Base-by-base conservation (phyloP, 2,113 vertebrate genomes). In the Andinoacara biseriatus region DNA sequence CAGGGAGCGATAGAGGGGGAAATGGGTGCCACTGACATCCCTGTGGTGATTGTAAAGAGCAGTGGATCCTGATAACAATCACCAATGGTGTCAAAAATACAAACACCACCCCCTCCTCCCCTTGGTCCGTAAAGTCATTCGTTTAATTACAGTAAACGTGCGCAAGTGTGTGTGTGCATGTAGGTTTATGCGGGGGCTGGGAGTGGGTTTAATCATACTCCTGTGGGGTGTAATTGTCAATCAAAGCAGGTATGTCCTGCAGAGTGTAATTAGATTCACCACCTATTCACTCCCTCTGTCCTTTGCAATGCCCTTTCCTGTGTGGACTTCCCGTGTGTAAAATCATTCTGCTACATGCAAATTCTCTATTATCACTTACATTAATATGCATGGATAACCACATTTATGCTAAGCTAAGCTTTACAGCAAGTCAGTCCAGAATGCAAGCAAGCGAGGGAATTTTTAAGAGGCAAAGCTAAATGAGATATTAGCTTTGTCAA, bases 31-130 rank as follows among this genome's bases (percentile, higher is more conserved):
- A 80, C 63, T 61, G 75, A 33, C 58, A 29, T 90, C 74, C 89
- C 80, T 1, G 49, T n/a, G 78, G 86, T 76, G 84, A 89, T 82
- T 85, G 87, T 92, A 92, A 94, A 94, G 86, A 86, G 78, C 87
- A 76, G 80, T 78, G 79, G 86, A 78, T 88, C 74, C 86, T 89
- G 93, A 94, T 94, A 94, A 92, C 85, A 75, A 92, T 93, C 92
- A 86, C 58, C 54, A 85, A 90, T 76, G 89, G 91, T 89, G 90
- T 93, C 87, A 90, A 92, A 93, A 90, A 92, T 76, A 88, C 88
- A 86, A 86, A 81, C 78, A 35, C 60, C 84, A 31, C 62, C 61
- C 58, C 67, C 75, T 60, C 74, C 52, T 56, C 82, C 75, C 74
- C 11, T 20, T 35, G 40, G 79, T 78, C 79, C 46, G 78, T 90